phyloP scores from a whole-genome alignment of 2,113 vertebrate genomes.

The Stigmatopora argus region DNA sequence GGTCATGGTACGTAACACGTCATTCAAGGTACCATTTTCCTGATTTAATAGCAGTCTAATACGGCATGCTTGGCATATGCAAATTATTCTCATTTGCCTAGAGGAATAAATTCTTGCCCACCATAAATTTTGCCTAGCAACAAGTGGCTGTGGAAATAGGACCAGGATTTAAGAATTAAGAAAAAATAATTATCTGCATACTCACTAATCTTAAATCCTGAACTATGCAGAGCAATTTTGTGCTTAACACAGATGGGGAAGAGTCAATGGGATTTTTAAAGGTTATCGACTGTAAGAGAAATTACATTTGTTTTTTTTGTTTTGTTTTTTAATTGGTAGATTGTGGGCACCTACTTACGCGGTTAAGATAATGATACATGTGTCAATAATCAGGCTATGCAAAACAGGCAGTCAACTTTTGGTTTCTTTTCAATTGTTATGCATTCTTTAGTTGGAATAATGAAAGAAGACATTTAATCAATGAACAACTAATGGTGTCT shows the following conservation, averaged over 20 bases:
- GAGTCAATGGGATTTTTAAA: neutral
- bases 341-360: neutral
- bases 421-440: neutral
- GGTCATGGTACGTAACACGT: neutral
- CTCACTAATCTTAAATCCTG: neutral
- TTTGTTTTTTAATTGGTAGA: neutral
- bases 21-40: neutral
- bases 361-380: neutral
- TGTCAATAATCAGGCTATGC: neutral
- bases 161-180: neutral
- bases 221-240: neutral
- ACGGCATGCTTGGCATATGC: neutral
- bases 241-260: neutral
- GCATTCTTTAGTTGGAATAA: neutral
- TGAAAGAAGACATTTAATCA: neutral
- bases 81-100: neutral
- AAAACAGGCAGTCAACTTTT: neutral
- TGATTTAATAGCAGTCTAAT: neutral
- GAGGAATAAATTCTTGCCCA: neutral
- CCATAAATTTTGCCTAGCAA: neutral
- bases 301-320: neutral
- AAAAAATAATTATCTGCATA: no score
- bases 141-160: neutral
- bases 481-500: neutral
- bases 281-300: neutral